Evolutionary conservation across 2,113 vertebrate species (phyloP), one percentile per base, ranked within the genome.

Genomic region (Anhinga rufa): DNA sequence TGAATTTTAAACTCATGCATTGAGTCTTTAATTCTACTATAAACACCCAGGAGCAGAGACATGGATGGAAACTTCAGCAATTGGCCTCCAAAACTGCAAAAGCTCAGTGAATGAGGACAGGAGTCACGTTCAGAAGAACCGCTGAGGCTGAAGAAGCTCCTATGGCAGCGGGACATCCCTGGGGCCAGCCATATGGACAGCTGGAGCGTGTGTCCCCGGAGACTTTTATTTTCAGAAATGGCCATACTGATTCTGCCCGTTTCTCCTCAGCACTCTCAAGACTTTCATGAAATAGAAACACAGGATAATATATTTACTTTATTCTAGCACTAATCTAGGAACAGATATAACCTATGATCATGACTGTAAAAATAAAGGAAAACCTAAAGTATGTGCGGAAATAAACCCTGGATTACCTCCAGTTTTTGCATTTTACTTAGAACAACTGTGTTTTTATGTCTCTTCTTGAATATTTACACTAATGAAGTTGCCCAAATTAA

Each of bases 401-500:
- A 68, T n/a, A 69, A 83, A 60, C 18, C 14, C 32, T 51, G 44
- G n/a, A 32, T 57, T 32, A 82, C n/a, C 46, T 81, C 92, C 78
- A 71, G 55, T 60, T 70, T 72, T 60, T 2, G 0, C 24, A 42
- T 82, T 61, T 52, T 34, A 36, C 62, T 62, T 78, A 66, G 7
- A 80, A 76, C 16, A 69, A 42, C 28, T 22, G 26, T 64, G 69
- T 2, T 92, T 96, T 92, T 70, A 17, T 34, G 38, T 19, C n/a
- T 65, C n/a, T 51, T 61, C 49, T 68, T 49, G 61, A 87, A 68
- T 58, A 88, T 90, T 96, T 94, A 82, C 51, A 25, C 25, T 76
- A 70, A 71, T 28, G n/a, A 93, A 80, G 65, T 20, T 66, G 68
- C 58, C 49, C 82, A 82, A 94, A 92, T 78, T 82, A 92, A 94